phyloP scores from a whole-genome alignment of 2,888 invertebrate species.

The Eupithecia centaureata region DNA sequence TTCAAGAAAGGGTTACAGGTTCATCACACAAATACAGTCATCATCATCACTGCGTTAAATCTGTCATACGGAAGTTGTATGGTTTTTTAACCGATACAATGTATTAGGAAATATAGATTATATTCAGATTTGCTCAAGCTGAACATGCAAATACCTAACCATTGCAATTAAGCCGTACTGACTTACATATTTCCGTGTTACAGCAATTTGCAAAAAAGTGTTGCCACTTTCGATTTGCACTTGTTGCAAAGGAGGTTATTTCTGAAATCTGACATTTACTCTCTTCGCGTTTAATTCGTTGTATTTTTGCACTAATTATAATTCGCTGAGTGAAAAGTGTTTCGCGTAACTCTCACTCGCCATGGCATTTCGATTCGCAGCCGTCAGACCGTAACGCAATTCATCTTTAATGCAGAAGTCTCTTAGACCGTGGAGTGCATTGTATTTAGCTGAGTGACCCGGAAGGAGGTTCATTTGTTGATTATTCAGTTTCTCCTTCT shows the following conservation, averaged over 20 bases:
- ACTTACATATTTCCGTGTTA: conserved; percentile 9
- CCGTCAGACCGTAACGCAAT: conserved; percentile 47
- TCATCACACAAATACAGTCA: background rate
- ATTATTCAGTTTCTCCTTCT: background rate
- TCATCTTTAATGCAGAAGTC: conserved; percentile 23
- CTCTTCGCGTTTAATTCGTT: conserved; percentile 27
- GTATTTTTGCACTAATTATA: conserved; percentile 43
- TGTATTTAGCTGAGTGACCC: background rate
- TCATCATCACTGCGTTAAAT: background rate
- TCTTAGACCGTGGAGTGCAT: conserved; percentile 4
- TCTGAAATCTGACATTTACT: conserved; percentile 19
- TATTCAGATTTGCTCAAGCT: conserved; percentile 7
- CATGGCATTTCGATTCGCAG: conserved; percentile 39
- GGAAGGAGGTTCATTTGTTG: background rate
- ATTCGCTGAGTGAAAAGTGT: conserved; percentile 48
- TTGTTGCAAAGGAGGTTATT: background rate
- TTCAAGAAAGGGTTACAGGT: background rate
- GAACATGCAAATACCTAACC: conserved; percentile 12
- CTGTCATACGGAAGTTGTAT: background rate
- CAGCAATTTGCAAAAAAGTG: conserved; percentile 10
- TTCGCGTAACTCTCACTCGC: conserved; percentile 47
- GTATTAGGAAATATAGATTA: conserved; percentile 12
- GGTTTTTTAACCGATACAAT: background rate
- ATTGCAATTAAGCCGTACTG: background rate
- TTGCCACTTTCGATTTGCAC: background rate